A percentile compares a stretch with the other conserved stretches of the same genome.
Conservation (phyloP, 2,888 invertebrate genomes). For the Dolichopus griseipennis region DNA sequence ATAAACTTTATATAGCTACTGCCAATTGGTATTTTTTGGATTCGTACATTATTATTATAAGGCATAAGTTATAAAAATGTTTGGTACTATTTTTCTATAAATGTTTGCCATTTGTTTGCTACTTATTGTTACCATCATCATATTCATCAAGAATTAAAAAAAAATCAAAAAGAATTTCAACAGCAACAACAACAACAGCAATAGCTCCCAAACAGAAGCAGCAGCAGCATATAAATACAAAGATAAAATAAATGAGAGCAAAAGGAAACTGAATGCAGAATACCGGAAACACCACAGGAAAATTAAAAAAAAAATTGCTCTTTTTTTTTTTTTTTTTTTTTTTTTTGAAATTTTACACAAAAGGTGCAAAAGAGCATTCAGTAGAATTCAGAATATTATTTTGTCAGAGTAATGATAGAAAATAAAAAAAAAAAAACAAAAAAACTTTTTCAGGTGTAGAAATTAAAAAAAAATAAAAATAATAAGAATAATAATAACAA, state of each 20-base stretch:
- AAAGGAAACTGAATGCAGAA: conserved; percentile 17
- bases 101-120: too few relatives aligned
- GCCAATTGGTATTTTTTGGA: too few relatives aligned
- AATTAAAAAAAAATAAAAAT: neutral
- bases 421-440: neutral
- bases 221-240: neutral
- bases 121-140: too few relatives aligned
- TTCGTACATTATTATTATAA: too few relatives aligned
- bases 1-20: too few relatives aligned
- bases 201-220: neutral
- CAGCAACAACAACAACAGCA: neutral
- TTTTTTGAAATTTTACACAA: conserved; percentile 13
- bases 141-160: neutral
- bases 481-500: neutral
- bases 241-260: neutral
- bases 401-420: neutral
- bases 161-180: neutral
- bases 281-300: conserved; percentile 24
- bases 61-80: too few relatives aligned
- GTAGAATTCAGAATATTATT: neutral
- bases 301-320: conserved; percentile 18
- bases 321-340: neutral
- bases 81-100: too few relatives aligned
- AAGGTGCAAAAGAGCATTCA: conserved; percentile 20
- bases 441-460: neutral